These are phyloP conservation scores for Stenichneumon culpator DNA, from an alignment of 2,888 invertebrate genomes.

Conservation along the genomic window DNA sequence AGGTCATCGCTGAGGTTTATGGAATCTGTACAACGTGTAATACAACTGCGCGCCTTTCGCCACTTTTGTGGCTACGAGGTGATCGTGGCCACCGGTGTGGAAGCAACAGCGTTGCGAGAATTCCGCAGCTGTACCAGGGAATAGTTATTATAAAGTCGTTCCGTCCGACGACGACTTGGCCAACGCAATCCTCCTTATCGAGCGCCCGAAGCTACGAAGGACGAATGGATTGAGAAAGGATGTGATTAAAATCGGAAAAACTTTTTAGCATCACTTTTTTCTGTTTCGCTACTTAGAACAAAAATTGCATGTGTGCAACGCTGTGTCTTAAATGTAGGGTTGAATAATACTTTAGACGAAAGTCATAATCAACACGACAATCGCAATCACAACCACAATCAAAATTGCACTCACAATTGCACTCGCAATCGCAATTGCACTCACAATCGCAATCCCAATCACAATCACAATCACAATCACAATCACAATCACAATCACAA, in stretches of 20 bases:
- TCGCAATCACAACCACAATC: too few relatives aligned
- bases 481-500: too few relatives aligned
- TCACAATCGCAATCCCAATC: too few relatives aligned
- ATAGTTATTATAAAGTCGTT: conserved; percentile 20
- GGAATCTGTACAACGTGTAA: neutral
- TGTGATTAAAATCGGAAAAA: neutral
- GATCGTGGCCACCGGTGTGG: conserved; percentile 2
- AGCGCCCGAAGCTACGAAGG: neutral
- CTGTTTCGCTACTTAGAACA: too few relatives aligned
- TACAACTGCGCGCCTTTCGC: conserved; percentile 23
- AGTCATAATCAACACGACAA: too few relatives aligned
- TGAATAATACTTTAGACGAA: too few relatives aligned
- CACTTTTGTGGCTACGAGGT: conserved; percentile 44
- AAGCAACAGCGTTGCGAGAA: conserved; percentile 9
- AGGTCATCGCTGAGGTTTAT: conserved; percentile 13
- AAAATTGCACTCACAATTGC: too few relatives aligned
- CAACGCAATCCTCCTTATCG: conserved; percentile 7
- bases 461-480: too few relatives aligned
- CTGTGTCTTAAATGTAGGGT: too few relatives aligned
- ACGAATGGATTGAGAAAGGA: neutral
- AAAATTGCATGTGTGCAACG: too few relatives aligned
- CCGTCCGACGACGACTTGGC: neutral
- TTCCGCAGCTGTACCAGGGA: conserved; percentile 6
- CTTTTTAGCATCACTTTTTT: too few relatives aligned
- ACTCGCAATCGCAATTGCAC: too few relatives aligned